phyloP scores from a whole-genome alignment of 2,113 vertebrate genomes.

The Elachura formosa region DNA sequence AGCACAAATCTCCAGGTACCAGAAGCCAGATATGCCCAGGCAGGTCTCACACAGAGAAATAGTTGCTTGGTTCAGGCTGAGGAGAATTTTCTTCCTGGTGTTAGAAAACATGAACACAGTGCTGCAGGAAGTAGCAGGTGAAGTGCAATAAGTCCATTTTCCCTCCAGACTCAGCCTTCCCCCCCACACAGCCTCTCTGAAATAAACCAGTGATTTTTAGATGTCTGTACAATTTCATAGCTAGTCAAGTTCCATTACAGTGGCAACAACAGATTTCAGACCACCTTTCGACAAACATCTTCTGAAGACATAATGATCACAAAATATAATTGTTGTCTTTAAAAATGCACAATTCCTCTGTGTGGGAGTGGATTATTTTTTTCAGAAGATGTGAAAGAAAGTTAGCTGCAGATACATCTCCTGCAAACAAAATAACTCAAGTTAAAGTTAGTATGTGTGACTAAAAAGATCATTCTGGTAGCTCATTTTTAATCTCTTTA shows the following conservation, averaged over 20 bases:
- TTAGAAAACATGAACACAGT: fast-evolving
- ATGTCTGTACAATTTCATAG: not conserved
- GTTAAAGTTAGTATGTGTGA: not conserved
- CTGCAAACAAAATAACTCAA: not conserved
- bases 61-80: not conserved
- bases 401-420: not conserved
- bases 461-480: not conserved
- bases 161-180: not conserved
- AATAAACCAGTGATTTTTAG: not conserved
- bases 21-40: not conserved
- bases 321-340: not conserved
- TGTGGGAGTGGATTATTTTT: not conserved
- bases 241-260: not conserved
- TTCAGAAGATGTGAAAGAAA: not conserved
- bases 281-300: not conserved
- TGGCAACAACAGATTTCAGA: not conserved
- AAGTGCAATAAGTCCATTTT: not conserved
- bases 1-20: not conserved
- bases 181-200: not conserved
- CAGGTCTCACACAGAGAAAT: not conserved
- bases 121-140: not conserved
- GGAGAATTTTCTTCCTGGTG: not conserved
- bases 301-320: not conserved
- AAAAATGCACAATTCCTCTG: not conserved
- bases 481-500: not conserved